These are phyloP conservation scores for Leptonema lineaticorne DNA, from an alignment of 1,140 invertebrate species.

Conservation along the genomic window DNA sequence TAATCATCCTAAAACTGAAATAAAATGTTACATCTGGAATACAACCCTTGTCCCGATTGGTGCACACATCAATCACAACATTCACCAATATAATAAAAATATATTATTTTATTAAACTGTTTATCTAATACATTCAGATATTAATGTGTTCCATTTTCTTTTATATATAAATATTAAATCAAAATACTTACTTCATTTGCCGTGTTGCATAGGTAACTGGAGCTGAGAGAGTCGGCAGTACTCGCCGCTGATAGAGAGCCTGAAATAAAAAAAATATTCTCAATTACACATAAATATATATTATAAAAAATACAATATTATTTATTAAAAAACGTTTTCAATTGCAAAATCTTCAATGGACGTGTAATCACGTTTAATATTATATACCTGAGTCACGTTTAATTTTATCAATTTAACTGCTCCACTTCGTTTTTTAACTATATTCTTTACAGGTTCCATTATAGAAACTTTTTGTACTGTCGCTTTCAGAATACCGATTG, in stretches of 20 bases:
- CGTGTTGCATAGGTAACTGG: slow-evolving; percentile 78
- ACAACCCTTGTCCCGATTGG: too few species aligned
- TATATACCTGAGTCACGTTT: slow-evolving; percentile 45
- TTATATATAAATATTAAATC: not conserved
- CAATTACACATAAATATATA: not conserved
- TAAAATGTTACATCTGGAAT: too few species aligned
- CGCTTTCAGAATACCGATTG: not conserved
- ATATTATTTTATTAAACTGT: too few species aligned
- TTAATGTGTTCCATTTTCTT: not conserved
- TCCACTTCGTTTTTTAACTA: slow-evolving; percentile 44
- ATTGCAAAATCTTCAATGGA: not conserved
- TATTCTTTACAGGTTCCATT: slow-evolving; percentile 44
- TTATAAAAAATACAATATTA: not conserved
- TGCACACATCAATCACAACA: not conserved
- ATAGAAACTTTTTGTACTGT: not conserved
- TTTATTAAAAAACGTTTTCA: not conserved
- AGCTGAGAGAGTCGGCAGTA: slow-evolving; percentile 78
- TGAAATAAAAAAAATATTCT: slow-evolving; percentile 44
- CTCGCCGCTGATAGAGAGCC: slow-evolving; percentile 77
- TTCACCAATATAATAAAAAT: too few species aligned
- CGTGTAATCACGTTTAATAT: not conserved
- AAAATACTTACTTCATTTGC: slow-evolving; percentile 64
- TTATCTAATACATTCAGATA: too few species aligned
- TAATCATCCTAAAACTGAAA: too few species aligned
- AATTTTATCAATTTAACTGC: slow-evolving; percentile 44